Evolutionary conservation across 2,888 invertebrate species (phyloP), one percentile per base, ranked within the genome.

Genomic region (Bellardia bayeri): DNA sequence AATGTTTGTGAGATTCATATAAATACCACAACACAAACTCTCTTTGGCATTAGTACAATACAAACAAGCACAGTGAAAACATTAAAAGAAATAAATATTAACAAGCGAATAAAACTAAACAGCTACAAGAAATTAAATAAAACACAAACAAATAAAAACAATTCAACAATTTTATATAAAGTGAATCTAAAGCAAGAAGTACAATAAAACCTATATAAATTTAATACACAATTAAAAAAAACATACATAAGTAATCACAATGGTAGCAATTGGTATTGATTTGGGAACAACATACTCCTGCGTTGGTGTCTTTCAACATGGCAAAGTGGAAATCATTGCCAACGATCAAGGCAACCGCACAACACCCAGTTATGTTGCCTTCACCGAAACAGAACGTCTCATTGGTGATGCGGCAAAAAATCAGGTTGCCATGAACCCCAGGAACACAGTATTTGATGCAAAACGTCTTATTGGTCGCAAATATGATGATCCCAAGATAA

Each of bases 391-490:
- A 0, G 97, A 97, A 93, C 95, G 97, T 91, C 95, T 97, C 90
- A 97, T 97, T 91, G 97, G 97, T 90, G 97, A 97, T 94, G 96
- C 97, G 82, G 97, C 97, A 89, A 97, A 97, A 94, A 97, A 97
- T 94, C 97, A 97, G 94, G 96, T 96, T 90, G 96, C 97, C 91
- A 97, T 97, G 97, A 97, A 97, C 94, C 97, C 97, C 89, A 96
- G 96, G 94, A 97, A 97, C 95, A 97, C 97, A 90, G 97, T 97
- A 91, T 97, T 97, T 93, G 99, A 99, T 95, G 98, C 98, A 90
- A 97, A 99, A 94, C 97, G 98, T 93, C 95, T 99, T 91, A 98
- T 98, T 94, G 98, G 98, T 82, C 96, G 98, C 91, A 97, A 97
- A 91, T 99, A 96, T 93, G 96, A 97, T 90, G 98, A 98, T 94